These are phyloP conservation scores for Hypolimnas misippus DNA, from an alignment of 2,888 invertebrate species.

Conservation along the genomic window DNA sequence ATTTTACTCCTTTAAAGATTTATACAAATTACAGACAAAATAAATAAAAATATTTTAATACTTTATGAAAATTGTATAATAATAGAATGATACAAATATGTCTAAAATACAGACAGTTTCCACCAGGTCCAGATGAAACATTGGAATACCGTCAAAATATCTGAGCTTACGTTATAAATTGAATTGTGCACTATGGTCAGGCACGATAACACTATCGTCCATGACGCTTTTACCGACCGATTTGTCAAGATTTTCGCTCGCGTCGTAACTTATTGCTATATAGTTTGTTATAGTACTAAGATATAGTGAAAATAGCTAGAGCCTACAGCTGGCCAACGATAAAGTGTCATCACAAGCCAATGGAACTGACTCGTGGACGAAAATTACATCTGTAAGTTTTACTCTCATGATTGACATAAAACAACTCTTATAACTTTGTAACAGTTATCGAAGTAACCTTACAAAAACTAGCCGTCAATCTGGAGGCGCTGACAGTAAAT, in stretches of 20 bases:
- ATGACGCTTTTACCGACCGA: neutral
- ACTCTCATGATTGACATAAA: too few relatives aligned
- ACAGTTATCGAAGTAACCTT: too few relatives aligned
- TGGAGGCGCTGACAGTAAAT: too few relatives aligned
- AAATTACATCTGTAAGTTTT: too few relatives aligned
- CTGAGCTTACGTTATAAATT: neutral
- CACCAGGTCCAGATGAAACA: neutral
- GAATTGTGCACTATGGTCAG: neutral
- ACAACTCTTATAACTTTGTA: too few relatives aligned
- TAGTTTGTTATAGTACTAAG: constrained; percentile 3
- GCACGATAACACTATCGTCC: neutral
- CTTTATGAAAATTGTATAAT: too few relatives aligned
- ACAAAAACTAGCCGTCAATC: too few relatives aligned
- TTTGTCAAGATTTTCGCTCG: constrained; percentile 3
- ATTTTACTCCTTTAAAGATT: too few relatives aligned
- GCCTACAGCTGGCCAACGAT: neutral
- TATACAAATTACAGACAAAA: too few relatives aligned
- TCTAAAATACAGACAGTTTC: neutral
- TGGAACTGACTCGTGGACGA: too few relatives aligned
- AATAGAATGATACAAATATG: neutral
- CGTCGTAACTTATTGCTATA: neutral
- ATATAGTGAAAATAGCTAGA: neutral
- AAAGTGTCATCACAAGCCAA: neutral
- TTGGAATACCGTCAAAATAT: neutral
- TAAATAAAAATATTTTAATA: too few relatives aligned